A percentile compares a stretch with the other conserved stretches of the same genome.
Conservation (phyloP, 1,140 invertebrate species). For the Dendroctonus ponderosae region DNA sequence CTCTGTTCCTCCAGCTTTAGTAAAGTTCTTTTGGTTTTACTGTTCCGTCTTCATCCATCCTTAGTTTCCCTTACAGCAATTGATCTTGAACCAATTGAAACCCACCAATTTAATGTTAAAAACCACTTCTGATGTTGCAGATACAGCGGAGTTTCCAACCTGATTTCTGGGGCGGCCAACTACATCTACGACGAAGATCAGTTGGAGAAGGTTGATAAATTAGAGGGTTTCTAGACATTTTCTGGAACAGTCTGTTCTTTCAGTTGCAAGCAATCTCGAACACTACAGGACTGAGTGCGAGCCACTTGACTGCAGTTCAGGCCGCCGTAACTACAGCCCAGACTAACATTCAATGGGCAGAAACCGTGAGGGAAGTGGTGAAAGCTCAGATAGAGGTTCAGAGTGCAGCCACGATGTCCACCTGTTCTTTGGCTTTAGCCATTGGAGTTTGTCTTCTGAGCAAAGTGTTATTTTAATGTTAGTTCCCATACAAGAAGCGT, state of each 20-base stretch:
- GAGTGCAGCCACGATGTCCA: too few species aligned
- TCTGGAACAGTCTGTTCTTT: not conserved
- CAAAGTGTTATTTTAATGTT: too few species aligned
- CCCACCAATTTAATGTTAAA: not conserved
- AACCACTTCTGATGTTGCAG: not conserved
- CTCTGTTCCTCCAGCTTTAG: too few species aligned
- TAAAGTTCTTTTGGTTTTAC: too few species aligned
- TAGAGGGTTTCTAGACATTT: not conserved
- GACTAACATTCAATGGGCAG: slow-evolving; percentile 18
- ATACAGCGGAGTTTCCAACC: slow-evolving; percentile 1
- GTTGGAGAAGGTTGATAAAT: not conserved
- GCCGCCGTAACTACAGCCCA: not conserved
- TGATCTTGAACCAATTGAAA: not conserved
- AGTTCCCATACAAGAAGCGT: too few species aligned
- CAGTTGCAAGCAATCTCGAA: slow-evolving; percentile 4
- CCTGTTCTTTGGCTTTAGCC: too few species aligned
- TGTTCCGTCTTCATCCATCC: too few species aligned
- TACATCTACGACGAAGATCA: slow-evolving; percentile 12
- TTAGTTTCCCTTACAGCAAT: too few species aligned
- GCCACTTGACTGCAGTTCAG: slow-evolving; percentile 5
- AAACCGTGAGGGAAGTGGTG: not conserved
- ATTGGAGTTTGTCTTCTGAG: too few species aligned
- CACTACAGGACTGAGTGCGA: not conserved
- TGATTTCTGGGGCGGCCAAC: slow-evolving; percentile 14
- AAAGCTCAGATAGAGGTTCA: not conserved